Evolutionary conservation across 2,888 invertebrate genomes (phyloP).

Genomic region (Eumacrocentrus americanus): DNA sequence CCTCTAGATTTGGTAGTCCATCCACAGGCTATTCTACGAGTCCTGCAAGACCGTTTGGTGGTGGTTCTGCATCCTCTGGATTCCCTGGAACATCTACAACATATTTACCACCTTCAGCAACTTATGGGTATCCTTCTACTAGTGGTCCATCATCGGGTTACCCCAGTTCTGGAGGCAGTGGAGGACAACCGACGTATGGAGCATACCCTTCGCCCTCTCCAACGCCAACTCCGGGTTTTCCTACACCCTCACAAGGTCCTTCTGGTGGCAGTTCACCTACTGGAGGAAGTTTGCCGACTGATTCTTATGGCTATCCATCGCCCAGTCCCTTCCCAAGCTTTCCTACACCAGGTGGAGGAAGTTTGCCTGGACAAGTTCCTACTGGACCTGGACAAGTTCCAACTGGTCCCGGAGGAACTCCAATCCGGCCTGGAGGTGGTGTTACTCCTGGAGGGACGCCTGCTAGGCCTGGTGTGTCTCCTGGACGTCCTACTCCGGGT

Average conservation of each 20-base stretch:
- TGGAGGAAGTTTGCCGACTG: not conserved
- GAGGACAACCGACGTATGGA: conserved; percentile 23
- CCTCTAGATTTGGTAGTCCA: conserved; percentile 37
- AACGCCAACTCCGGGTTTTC: conserved; percentile 30
- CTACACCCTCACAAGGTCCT: conserved; percentile 21
- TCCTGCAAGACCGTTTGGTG: conserved; percentile 42
- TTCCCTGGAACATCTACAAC: conserved; percentile 39
- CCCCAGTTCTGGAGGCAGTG: conserved; percentile 9
- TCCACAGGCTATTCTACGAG: conserved; percentile 41
- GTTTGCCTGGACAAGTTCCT: conserved; percentile 14
- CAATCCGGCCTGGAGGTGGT: conserved; percentile 9
- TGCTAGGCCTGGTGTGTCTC: not conserved
- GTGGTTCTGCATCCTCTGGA: too few species aligned
- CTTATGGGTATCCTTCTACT: conserved; percentile 27
- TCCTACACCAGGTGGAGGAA: conserved; percentile 31
- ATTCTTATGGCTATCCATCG: conserved; percentile 25
- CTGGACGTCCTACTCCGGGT: conserved; percentile 22
- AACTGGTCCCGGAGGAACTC: conserved; percentile 24
- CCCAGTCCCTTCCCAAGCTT: conserved; percentile 27
- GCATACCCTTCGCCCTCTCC: conserved; percentile 31
- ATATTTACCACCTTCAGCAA: conserved; percentile 36
- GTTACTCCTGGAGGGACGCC: conserved; percentile 14
- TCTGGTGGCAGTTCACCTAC: conserved; percentile 24
- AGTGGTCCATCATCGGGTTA: conserved; percentile 18
- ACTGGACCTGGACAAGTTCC: conserved; percentile 20